phyloP scores from a whole-genome alignment of 2,113 vertebrate species.

The Etheostoma cragini region DNA sequence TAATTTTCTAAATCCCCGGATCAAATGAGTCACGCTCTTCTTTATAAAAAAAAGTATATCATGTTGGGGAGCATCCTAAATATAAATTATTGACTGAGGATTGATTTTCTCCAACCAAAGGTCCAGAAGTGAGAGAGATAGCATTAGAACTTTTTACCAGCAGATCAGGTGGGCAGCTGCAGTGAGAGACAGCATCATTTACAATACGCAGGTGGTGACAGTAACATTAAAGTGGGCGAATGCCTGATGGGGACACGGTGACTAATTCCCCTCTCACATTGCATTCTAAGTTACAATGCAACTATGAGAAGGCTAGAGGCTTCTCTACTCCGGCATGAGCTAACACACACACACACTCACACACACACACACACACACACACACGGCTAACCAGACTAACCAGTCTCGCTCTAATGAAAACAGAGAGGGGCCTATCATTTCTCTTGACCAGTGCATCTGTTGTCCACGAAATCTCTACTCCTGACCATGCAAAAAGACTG shows the following conservation, averaged over 20 bases:
- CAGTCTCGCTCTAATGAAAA: constrained; percentile 41
- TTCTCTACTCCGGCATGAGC: neutral
- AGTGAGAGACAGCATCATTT: constrained; percentile 22
- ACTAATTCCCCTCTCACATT: constrained; percentile 65
- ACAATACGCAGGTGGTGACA: constrained; percentile 43
- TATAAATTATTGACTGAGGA: neutral
- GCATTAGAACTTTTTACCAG: neutral
- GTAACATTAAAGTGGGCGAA: constrained; percentile 37
- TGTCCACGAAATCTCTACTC: constrained; percentile 10
- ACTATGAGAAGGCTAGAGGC: constrained; percentile 27
- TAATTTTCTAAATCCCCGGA: neutral
- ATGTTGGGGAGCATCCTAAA: neutral
- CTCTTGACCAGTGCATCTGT: constrained; percentile 8
- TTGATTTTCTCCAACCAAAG: neutral
- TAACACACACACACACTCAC: constrained; percentile 1
- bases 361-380: constrained; percentile 11
- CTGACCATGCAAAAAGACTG: constrained; percentile 49
- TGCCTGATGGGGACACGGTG: constrained; percentile 47
- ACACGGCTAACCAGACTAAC: constrained; percentile 24
- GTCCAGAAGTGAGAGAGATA: constrained; percentile 2
- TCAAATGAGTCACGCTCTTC: neutral
- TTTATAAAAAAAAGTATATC: neutral
- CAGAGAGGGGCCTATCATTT: constrained; percentile 46
- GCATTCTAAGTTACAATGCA: constrained; percentile 55
- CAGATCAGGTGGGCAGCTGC: constrained; percentile 42